Evolutionary conservation across 2,113 vertebrate genomes (phyloP), one percentile per base, ranked within the genome.

Genomic region (Willisornis vidua): DNA sequence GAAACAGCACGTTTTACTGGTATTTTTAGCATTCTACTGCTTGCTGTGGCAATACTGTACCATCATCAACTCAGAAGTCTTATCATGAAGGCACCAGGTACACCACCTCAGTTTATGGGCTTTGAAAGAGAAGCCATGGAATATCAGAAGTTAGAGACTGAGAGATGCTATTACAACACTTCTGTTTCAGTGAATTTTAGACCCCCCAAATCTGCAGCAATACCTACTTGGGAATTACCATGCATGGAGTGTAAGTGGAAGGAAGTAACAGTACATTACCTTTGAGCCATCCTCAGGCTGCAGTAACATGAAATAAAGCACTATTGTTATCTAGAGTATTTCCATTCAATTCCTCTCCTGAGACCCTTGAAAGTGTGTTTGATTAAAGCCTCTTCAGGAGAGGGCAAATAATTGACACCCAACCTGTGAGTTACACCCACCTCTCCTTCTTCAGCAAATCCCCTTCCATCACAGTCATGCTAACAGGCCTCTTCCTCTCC

Each of bases 401-500:
- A 3, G 45, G 43, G 66, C 46, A 61, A 66, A 14, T 5, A 19
- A 51, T 1, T 12, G 35, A 61, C 39, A 25, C 28, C 65, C 24
- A 58, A 59, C 2, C 16, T 6, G 1, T 35, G 82, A 61, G 63
- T 13, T 4, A 4, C 49, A 85, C 97, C 1, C 97, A 99, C 99
- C 98, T 98, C 76, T 99, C 99, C 97, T 99, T 99, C 97, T 99
- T 99, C 18, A 98, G 33, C 11, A 98, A 5, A 81, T 99, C 99
- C 23, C 96, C 98, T 66, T 99, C 99, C 94, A 99, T 98, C 77
- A 98, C 98, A 18, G 99, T 98, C 98, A 99, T 98, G 61, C 99
- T 99, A 68, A 98, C 96, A 3, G 99, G 99, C 93, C 99, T 98
- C 98, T 99, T 99, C 98, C 98, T 98, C 96, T 99, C 99, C 70